phyloP scores from a whole-genome alignment of 2,113 vertebrate species.

The Passerina amoena region DNA sequence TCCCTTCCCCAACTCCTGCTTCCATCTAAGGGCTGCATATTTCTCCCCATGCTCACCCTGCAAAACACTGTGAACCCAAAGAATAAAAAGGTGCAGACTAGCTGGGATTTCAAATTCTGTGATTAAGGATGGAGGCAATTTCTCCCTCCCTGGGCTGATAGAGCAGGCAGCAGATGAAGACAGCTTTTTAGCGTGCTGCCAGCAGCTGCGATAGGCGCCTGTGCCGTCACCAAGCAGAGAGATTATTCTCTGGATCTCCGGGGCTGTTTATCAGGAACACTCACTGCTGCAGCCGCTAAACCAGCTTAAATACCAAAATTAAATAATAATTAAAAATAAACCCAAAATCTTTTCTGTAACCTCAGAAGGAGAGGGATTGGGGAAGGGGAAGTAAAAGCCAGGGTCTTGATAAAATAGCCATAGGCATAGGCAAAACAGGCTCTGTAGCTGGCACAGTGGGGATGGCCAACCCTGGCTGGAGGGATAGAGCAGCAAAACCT shows the following conservation, averaged over 20 bases:
- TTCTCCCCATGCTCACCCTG: not conserved
- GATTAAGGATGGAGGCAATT: conserved; percentile 72
- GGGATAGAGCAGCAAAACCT: not conserved
- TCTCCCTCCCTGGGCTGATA: conserved; percentile 48
- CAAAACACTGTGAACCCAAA: conserved; percentile 16
- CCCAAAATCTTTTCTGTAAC: not conserved
- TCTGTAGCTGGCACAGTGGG: not conserved
- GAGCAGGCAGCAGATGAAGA: conserved; percentile 60
- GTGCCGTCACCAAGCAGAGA: conserved; percentile 64
- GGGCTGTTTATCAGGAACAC: conserved; percentile 75
- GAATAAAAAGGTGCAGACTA: conserved; percentile 66
- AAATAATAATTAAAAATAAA: conserved; percentile 9
- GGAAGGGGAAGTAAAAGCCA: not conserved
- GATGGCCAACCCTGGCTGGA: not conserved
- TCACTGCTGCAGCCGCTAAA: conserved; percentile 56
- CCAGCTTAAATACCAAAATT: conserved; percentile 67
- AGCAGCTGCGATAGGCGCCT: conserved; percentile 70
- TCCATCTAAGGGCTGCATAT: not conserved
- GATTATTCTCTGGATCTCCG: conserved; percentile 67
- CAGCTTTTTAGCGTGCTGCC: conserved; percentile 66
- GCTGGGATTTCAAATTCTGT: conserved; percentile 72
- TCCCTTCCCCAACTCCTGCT: not conserved
- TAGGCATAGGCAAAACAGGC: not conserved
- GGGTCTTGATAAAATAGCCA: not conserved
- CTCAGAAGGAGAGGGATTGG: not conserved